phyloP scores from a whole-genome alignment of 1,140 invertebrate species.

The Ctenoplectra terminalis region DNA sequence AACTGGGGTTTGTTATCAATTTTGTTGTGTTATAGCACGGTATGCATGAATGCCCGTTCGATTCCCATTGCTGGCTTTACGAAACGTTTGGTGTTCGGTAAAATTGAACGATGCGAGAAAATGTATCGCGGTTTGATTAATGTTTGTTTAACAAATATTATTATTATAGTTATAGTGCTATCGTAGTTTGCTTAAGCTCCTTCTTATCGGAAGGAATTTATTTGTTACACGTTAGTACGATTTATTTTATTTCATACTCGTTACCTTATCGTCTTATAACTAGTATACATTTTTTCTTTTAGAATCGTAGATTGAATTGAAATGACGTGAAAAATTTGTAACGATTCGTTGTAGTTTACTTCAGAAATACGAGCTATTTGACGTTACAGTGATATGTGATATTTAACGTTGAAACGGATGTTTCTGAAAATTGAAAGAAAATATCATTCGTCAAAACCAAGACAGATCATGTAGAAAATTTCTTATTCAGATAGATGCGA shows the following conservation, averaged over 20 bases:
- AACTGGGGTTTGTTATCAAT: background rate
- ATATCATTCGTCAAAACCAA: background rate
- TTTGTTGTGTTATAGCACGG: background rate
- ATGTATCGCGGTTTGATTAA: background rate
- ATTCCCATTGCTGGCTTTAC: background rate
- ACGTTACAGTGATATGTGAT: background rate
- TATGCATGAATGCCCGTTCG: background rate
- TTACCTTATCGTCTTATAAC: too few relatives aligned
- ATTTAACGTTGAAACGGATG: background rate
- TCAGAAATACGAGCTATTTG: background rate
- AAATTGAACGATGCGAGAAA: background rate
- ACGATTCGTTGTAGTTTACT: too few relatives aligned
- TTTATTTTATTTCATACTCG: too few relatives aligned
- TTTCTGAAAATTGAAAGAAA: background rate
- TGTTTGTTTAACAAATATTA: background rate
- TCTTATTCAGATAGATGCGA: slow-evolving; percentile 15
- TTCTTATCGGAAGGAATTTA: too few relatives aligned
- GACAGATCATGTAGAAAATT: background rate
- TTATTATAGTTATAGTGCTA: too few relatives aligned
- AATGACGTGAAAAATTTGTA: too few relatives aligned
- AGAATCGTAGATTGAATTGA: too few relatives aligned
- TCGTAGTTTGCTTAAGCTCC: too few relatives aligned
- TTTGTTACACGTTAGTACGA: too few relatives aligned
- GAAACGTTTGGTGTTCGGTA: background rate
- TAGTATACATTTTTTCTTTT: too few relatives aligned